Base-by-base conservation (phyloP, 2,888 invertebrate genomes). In the Melipona beecheii region DNA sequence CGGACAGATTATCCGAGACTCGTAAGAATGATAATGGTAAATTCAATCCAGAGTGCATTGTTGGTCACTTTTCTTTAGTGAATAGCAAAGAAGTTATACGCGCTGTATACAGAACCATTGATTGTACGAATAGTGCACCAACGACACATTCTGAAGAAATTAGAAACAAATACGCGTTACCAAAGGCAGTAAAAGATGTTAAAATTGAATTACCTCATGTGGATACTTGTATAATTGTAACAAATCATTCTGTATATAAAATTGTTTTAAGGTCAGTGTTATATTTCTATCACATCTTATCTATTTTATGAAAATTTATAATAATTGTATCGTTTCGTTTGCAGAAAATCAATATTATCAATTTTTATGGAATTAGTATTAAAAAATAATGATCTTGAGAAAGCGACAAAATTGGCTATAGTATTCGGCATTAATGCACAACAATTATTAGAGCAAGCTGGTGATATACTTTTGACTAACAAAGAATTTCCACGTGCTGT, bases 401-500 rank as follows among this genome's bases (percentile, higher is more conserved):
- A 95, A 90, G 96, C 96, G 13, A 96, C 96, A 89, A 95, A 95
- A 89, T 92, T 96, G 62, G 96, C 96, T 1, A 93, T 95, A 71
- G 95, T 96, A 72, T 96, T 96, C 91, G 96, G 96, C 70, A 94
- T 97, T 75, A 96, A 96, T 90, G 95, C 97, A 71, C 96, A 96
- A 84, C 95, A 96, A 75, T 94, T 97, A 74, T 95, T 98, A 86
- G 97, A 98, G 93, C 96, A 96, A 89, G 97, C 98, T 52, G 98
- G 98, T 0, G 98, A 98, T 94, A 95, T 97, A 93, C 95, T 98
- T 91, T 95, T 98, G 92, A 96, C 97, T 5, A 96, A 97, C 83
- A 97, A 97, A 21, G 96, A 97, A 88, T 96, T 97, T 83, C 96
- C 97, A 72, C 97, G 97, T 82, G 98, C 98, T 0, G 96, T 97